Evolutionary conservation across 1,140 invertebrate species (phyloP), one percentile per base, ranked within the genome.

Genomic region (Apis mellifera): DNA sequence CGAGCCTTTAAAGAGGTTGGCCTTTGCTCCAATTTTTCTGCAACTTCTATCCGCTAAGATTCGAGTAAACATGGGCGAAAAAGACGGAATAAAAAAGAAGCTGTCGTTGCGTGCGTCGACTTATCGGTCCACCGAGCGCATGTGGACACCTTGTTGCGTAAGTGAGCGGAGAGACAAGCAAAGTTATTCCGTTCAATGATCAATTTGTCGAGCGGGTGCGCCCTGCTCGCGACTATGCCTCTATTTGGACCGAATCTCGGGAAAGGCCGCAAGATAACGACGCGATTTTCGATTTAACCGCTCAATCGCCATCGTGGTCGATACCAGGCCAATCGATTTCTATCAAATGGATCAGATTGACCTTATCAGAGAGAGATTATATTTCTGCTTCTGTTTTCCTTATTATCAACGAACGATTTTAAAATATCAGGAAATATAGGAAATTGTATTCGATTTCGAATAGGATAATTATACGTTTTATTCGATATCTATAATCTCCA

Each of bases 151-250:
- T 62, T n/a, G 84, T 91, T 91, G 86, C 89, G 87, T 81, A 91
- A 91, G 83, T 59, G 66, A 82, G 66, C 15, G 78, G 79, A 78
- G 79, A 78, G 86, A 87, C 87, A 87, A 86, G 84, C 84, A 82
- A 84, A 85, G 83, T 87, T 91, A 89, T 87, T 91, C 83, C 83
- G 84, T 81, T 88, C 78, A 90, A 90, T 89, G 89, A 90, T 90
- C 87, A 91, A 91, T 90, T 91, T 91, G 87, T 90, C 89, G 74
- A 82, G 70, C 72, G 76, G 65, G 84, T 52, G 60, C 73, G 50
- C 60, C 80, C 62, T 52, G 84, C 72, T 60, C 59, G 23, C 71
- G 71, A 66, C 50, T 60, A 54, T 73, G 62, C 54, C 83, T 86
- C 83, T 87, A 79, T 86, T 86, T 65, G 85, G 84, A 50, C 7